These are phyloP conservation scores for Drosophila pectinifera DNA, from an alignment of 1,140 invertebrate species.

Conservation along the genomic window DNA sequence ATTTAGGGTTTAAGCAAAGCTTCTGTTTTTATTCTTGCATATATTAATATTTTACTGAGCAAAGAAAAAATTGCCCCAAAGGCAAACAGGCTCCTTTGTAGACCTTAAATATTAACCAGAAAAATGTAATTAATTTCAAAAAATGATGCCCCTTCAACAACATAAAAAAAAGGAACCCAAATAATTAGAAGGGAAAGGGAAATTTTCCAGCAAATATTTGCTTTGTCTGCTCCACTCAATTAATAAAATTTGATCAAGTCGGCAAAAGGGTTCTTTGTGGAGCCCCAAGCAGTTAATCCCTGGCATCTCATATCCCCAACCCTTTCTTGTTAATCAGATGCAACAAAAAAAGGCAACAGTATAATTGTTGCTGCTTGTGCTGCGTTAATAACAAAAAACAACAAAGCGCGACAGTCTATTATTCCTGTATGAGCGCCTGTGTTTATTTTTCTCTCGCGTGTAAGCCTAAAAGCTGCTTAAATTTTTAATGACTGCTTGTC, in stretches of 20 bases:
- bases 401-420: slow-evolving; percentile 38
- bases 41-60: too few species aligned
- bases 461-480: slow-evolving; percentile 82
- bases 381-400: slow-evolving; percentile 29
- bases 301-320: slow-evolving; percentile 7
- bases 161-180: slow-evolving; percentile 2
- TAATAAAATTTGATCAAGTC: slow-evolving; percentile 77
- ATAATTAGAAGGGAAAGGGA: slow-evolving; percentile 8
- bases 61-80: not conserved
- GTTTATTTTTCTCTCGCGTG: slow-evolving; percentile 52
- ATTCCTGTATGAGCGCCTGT: slow-evolving; percentile 20
- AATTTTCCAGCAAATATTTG: slow-evolving; percentile 48
- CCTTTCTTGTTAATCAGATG: slow-evolving; percentile 67
- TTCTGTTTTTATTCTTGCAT: too few species aligned
- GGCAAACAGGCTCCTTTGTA: not conserved
- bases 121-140: slow-evolving; percentile 29
- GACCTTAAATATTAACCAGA: not conserved
- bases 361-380: slow-evolving; percentile 43
- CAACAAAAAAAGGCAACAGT: slow-evolving; percentile 23
- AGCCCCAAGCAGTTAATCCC: slow-evolving; percentile 21
- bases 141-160: not conserved
- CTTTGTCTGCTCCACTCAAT: slow-evolving; percentile 65
- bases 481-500: slow-evolving; percentile 82
- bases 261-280: slow-evolving; percentile 24
- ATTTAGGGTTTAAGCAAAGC: too few species aligned